Conservation (phyloP, 2,797 vertebrate genomes). For the Craterocephalus amniculus region DNA sequence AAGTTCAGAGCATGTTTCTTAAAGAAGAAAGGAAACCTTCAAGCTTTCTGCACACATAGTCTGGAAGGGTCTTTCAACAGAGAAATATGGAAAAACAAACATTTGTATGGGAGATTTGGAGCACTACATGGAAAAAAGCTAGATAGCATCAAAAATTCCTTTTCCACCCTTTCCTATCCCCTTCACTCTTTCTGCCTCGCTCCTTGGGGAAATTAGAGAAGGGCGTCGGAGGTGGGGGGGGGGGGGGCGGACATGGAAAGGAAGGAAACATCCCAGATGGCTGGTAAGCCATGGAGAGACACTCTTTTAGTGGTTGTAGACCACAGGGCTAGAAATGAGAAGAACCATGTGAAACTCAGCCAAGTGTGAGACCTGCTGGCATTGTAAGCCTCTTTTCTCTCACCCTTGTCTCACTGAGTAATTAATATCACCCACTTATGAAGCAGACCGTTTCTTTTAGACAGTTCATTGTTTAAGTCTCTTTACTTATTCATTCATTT, state of each 20-base stretch:
- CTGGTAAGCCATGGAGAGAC: slow-evolving; percentile 47
- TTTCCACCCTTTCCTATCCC: slow-evolving; percentile 14
- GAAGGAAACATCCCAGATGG: slow-evolving; percentile 53
- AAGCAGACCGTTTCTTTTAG: slow-evolving; percentile 41
- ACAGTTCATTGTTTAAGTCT: slow-evolving; percentile 15
- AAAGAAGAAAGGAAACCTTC: neutral
- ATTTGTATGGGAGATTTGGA: slow-evolving; percentile 54
- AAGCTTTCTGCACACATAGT: neutral
- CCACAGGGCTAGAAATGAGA: slow-evolving; percentile 38
- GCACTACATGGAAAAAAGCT: slow-evolving; percentile 50
- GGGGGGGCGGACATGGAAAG: neutral
- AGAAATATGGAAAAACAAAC: slow-evolving; percentile 14
- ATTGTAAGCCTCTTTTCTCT: slow-evolving; percentile 35
- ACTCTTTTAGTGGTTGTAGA: slow-evolving; percentile 29
- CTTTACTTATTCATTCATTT: neutral
- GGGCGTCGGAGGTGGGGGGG: neutral
- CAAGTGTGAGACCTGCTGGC: slow-evolving; percentile 65
- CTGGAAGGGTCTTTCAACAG: slow-evolving; percentile 4
- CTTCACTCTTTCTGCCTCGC: neutral
- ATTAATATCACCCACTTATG: slow-evolving; percentile 57
- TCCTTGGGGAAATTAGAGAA: slow-evolving; percentile 36
- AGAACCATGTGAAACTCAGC: slow-evolving; percentile 50
- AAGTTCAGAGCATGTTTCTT: neutral
- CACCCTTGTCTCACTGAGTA: slow-evolving; percentile 52
- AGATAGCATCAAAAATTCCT: slow-evolving; percentile 46